Base-by-base conservation (phyloP, 2,797 vertebrate genomes). In the Acanthornis magna region DNA sequence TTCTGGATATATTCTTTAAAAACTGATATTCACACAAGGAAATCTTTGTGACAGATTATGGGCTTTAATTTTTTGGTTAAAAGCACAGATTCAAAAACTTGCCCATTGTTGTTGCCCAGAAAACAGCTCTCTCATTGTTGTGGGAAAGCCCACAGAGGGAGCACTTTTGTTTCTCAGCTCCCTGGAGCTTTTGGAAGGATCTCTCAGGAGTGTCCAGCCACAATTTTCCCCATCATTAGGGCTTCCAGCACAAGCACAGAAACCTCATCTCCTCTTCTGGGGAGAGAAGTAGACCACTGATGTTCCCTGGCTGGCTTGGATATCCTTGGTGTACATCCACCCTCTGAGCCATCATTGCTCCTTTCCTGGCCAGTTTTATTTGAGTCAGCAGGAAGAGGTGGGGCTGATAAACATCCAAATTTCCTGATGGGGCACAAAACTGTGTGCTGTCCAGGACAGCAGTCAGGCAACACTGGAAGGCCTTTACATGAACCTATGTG, bases 361-460 rank as follows among this genome's bases (percentile, higher is more conserved):
- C 60, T 76, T 71, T 83, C 60, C 65, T 42, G 54, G n/a, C 25
- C 45, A 81, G 66, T 60, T 68, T 54, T 48, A 21, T 65, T 53
- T 62, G 55, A 93, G 79, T 20, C 50, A 51, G 18, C 32, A 72
- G 61, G 47, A 17, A 87, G 67, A 66, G 32, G 40, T 16, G 42
- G 79, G 45, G 53, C 74, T 85, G 38, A 62, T 16, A 57, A 76
- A 60, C 20, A 67, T 16, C 26, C 29, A 34, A 32, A 79, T 77
- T 68, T 63, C 25, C 50, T 1, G 2, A 55, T 40, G 47, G 92
- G 63, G 85, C 84, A 85, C 57, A 30, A 87, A 92, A 38, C 48
- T 74, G 50, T 38, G 36, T 81, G 77, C 80, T 79, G 57, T 71
- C 26, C 72, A 92, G 71, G 42, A 91, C 19, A 89, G 55, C 92